These are phyloP conservation scores for Rhyacichthys aspro DNA, from an alignment of 2,797 vertebrate genomes.

Conservation along the genomic window DNA sequence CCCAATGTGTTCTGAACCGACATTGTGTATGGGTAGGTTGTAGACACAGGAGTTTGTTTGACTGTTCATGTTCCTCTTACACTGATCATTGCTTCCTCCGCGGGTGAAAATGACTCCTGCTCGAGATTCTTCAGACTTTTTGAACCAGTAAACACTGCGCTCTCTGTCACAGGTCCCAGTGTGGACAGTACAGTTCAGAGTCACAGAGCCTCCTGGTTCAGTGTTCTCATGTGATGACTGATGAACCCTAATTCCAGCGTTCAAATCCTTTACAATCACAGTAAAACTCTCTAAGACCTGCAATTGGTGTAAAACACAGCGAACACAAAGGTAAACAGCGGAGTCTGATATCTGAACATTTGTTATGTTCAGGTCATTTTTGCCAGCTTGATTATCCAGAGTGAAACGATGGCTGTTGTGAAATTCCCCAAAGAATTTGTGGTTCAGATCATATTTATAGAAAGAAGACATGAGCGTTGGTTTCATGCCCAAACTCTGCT, in stretches of 20 bases:
- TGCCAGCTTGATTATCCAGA: neutral
- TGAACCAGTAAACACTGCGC: constrained; percentile 46
- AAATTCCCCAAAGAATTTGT: constrained; percentile 9
- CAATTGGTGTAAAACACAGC: neutral
- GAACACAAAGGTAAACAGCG: constrained; percentile 40
- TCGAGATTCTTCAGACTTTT: constrained; percentile 27
- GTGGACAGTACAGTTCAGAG: constrained; percentile 53
- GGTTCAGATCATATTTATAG: neutral
- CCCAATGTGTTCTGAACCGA: constrained; percentile 27
- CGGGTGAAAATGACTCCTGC: constrained; percentile 51
- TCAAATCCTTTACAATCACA: constrained; percentile 5
- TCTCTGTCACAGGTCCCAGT: constrained; percentile 45
- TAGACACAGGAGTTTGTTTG: constrained; percentile 26
- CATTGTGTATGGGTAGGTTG: constrained; percentile 21
- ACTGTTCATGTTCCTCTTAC: constrained; percentile 25
- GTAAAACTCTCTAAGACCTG: neutral
- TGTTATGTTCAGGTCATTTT: constrained; percentile 32
- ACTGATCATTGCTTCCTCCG: constrained; percentile 32
- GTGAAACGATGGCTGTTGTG: constrained; percentile 21
- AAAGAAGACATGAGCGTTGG: constrained; percentile 14
- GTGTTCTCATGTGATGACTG: constrained; percentile 19
- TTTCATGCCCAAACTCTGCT: constrained; percentile 12
- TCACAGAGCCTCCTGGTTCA: constrained; percentile 43
- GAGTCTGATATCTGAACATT: constrained; percentile 36
- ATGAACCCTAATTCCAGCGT: constrained; percentile 17